Percentiles rank a stretch among this genome's conserved stretches.
These are phyloP conservation scores for Platycercus adscitus DNA, from an alignment of 2,113 vertebrate species.

Conservation along the genomic window DNA sequence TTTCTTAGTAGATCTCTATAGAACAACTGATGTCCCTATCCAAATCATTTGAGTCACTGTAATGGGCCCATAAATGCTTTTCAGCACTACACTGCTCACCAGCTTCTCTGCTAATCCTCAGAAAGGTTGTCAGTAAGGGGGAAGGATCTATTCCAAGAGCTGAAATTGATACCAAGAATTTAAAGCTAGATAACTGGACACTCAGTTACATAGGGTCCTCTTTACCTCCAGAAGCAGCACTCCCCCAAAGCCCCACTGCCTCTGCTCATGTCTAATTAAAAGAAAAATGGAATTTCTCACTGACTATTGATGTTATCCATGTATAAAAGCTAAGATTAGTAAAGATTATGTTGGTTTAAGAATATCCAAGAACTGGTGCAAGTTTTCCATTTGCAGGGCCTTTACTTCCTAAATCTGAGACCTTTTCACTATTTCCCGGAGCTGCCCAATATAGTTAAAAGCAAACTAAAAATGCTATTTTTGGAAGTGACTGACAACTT, in stretches of 20 bases:
- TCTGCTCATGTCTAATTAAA: background rate
- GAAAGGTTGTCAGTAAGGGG: background rate
- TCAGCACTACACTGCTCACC: background rate
- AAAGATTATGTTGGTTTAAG: background rate
- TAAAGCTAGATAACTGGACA: background rate
- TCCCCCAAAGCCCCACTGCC: background rate
- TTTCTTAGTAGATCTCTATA: background rate
- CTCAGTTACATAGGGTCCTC: background rate
- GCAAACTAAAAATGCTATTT: background rate
- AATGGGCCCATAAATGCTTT: background rate
- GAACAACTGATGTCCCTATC: background rate
- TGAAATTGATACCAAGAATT: slow-evolving; percentile 32
- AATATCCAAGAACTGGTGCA: background rate
- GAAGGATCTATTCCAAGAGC: slow-evolving; percentile 22
- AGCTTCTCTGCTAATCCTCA: slow-evolving; percentile 19
- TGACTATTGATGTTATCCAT: background rate
- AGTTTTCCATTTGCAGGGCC: background rate
- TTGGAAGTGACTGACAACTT: background rate
- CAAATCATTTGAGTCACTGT: background rate
- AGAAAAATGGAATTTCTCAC: background rate
- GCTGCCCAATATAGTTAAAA: background rate
- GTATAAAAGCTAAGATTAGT: background rate
- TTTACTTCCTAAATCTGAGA: background rate
- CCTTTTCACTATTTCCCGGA: background rate
- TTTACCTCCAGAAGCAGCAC: background rate